Evolutionary conservation across 35 echinoderm and acorn worm genomes (phyloP), one percentile per base, ranked within the genome.

Genomic region (Lytechinus variegatus): DNA sequence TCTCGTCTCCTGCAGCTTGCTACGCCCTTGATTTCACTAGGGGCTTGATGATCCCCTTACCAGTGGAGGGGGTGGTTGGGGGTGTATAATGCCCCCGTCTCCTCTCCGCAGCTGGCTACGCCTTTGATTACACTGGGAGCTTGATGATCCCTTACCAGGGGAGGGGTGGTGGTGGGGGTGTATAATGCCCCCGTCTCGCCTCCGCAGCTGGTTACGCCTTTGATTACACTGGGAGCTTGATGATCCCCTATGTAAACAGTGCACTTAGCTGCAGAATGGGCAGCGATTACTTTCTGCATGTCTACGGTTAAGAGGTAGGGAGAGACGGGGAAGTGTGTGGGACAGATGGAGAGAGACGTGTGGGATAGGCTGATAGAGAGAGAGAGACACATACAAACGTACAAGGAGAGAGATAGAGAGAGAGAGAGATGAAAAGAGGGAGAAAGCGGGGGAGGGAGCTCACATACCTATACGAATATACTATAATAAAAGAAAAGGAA

Each of bases 221-320:
- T 79, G 66, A 79, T 79, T 79, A 79, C 66, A 79, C 4, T 79
- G 66, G 66, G 66, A 79, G 66, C 21, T 24, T 79, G 66, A 79
- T 79, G 66, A 79, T 79, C 66, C 66, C 66, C 66, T n/a, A 79
- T 79, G 66, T 79, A 79, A 79, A 79, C 66, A 79, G 66, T 79
- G 66, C 66, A 79, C 66, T 79, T 79, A 79, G 66, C 66, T 24
- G 66, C 14, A 79, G 66, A 79, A 79, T 79, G 66, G 66, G 66
- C 66, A 24, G 19, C 66, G 66, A 79, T 79, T 79, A 79, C 66
- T 79, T 79, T 79, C 66, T 79, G 16, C 66, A 24, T 79, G 66
- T 79, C 66, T 79, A 16, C 19, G 66, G 19, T 24, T n/a, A 79
- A 79, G 66, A 79, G 66, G 66, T 79, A 79, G 66, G 21, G 66